Evolutionary conservation across 2,113 vertebrate genomes (phyloP), one percentile per base, ranked within the genome.

Genomic region (Marcusenius ussheri): DNA sequence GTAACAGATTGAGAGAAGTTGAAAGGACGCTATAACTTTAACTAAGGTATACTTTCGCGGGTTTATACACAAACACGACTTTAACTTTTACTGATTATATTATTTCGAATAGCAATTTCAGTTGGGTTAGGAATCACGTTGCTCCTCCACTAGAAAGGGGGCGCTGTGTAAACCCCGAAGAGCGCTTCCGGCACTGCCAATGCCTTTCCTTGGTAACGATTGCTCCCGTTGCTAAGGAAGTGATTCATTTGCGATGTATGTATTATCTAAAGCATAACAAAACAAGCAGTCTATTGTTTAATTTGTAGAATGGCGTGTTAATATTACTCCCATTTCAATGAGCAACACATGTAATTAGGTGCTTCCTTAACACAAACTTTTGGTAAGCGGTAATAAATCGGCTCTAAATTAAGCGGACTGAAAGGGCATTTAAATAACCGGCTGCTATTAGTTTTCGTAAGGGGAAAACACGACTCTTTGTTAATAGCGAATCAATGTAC

Each of bases 21-120:
- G 53, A 58, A 58, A 62, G 21, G 58, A n/a, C 58, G 8, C 10
- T 35, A 11, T 70, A 74, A 35, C 11, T 31, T 74, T 74, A 70
- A 31, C 62, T 27, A 31, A 74, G 27, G 3, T 74, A 35, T 13
- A 74, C 2, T 31, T 31, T 35, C 31, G 13, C 6, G 10, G 11
- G 92, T 91, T 90, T 90, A 93, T 27, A 89, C 91, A 39, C 56
- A 89, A n/a, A 88, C 7, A 21, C 31, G 84, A 87, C 70, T 11
- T 5, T 46, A 42, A 88, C 56, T 35, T 45, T 74, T 74, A 45
- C 46, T 10, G 13, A 10, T 2, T 19, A 31, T 35, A 17, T 0
- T 53, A 45, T 39, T 49, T 35, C 13, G 15, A 35, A 15, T 35
- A 39, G 15, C 74, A 80, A 39, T 42, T 17, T 70, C 9, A 66